Conservation (phyloP, 2,797 vertebrate species). For the Aulostomus chinensis region DNA sequence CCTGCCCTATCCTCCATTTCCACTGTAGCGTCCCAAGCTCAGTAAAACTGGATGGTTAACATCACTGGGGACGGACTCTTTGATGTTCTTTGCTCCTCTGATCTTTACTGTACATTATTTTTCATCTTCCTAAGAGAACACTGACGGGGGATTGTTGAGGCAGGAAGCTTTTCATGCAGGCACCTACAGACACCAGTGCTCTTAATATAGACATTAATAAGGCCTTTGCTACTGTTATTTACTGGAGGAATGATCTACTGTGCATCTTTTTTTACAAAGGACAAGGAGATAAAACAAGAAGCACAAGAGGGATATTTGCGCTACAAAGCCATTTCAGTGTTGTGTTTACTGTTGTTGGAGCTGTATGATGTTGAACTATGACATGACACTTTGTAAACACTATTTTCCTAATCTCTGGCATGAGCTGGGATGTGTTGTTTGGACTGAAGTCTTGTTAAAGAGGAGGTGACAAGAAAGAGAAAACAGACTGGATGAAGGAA, state of each 20-base stretch:
- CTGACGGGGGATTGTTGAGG: conserved; percentile 16
- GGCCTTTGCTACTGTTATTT: background rate
- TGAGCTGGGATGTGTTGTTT: conserved; percentile 15
- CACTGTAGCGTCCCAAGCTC: conserved; percentile 40
- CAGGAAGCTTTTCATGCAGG: too few relatives aligned
- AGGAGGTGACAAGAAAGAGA: conserved; percentile 20
- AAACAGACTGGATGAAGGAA: conserved; percentile 8
- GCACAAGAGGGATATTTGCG: conserved; percentile 7
- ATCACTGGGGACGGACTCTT: too few relatives aligned
- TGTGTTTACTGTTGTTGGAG: conserved; percentile 10
- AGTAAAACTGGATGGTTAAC: conserved; percentile 37
- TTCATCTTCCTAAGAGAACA: conserved; percentile 28
- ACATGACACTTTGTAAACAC: conserved; percentile 7
- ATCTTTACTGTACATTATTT: conserved; percentile 24
- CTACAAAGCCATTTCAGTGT: background rate
- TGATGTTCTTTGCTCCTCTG: too few relatives aligned
- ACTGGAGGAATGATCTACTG: background rate
- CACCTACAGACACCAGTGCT: conserved; percentile 5
- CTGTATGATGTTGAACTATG: conserved; percentile 13
- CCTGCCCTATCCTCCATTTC: conserved; percentile 7
- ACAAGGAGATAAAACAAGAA: background rate
- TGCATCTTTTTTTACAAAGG: background rate
- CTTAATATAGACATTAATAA: conserved; percentile 17
- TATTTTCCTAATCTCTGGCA: conserved; percentile 35
- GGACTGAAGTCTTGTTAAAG: conserved; percentile 8